A percentile compares a stretch with the other conserved stretches of the same genome.
Conservation (phyloP, 2,888 invertebrate genomes). For the Sipha maydis region DNA sequence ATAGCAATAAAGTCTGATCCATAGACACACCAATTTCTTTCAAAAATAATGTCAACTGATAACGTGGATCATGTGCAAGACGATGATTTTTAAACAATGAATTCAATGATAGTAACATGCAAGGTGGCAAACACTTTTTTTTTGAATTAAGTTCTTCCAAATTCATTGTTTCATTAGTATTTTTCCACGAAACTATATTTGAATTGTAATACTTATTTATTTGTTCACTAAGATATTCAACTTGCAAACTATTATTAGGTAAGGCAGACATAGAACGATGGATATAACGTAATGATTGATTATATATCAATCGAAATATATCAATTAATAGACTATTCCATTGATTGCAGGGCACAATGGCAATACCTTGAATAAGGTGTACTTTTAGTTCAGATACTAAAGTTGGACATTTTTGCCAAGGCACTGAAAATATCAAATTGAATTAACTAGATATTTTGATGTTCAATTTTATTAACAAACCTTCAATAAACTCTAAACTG, state of each 20-base stretch:
- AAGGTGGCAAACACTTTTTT: slow-evolving; percentile 72
- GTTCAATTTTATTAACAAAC: slow-evolving; percentile 14
- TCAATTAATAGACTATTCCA: slow-evolving; percentile 38
- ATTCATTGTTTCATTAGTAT: background rate
- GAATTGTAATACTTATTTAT: slow-evolving; percentile 35
- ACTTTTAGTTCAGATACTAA: slow-evolving; percentile 28
- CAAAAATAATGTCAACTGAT: slow-evolving; percentile 76
- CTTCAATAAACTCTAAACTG: slow-evolving; percentile 7
- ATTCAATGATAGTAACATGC: slow-evolving; percentile 75
- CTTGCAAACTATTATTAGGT: background rate
- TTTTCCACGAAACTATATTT: slow-evolving; percentile 32
- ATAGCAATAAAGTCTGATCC: slow-evolving; percentile 74
- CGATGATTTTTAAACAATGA: slow-evolving; percentile 72
- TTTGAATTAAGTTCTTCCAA: slow-evolving; percentile 62
- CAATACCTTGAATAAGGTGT: slow-evolving; percentile 21
- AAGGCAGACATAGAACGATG: slow-evolving; percentile 18
- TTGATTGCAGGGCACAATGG: slow-evolving; percentile 36
- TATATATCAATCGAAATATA: slow-evolving; percentile 50
- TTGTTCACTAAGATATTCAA: slow-evolving; percentile 40
- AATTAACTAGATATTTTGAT: background rate
- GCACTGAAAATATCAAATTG: slow-evolving; percentile 41
- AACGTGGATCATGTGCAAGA: slow-evolving; percentile 74
- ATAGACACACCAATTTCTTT: slow-evolving; percentile 78
- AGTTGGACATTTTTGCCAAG: slow-evolving; percentile 48
- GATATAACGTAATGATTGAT: slow-evolving; percentile 18